These are phyloP conservation scores for Apotomis turbidana DNA, from an alignment of 2,888 invertebrate genomes.

Conservation along the genomic window DNA sequence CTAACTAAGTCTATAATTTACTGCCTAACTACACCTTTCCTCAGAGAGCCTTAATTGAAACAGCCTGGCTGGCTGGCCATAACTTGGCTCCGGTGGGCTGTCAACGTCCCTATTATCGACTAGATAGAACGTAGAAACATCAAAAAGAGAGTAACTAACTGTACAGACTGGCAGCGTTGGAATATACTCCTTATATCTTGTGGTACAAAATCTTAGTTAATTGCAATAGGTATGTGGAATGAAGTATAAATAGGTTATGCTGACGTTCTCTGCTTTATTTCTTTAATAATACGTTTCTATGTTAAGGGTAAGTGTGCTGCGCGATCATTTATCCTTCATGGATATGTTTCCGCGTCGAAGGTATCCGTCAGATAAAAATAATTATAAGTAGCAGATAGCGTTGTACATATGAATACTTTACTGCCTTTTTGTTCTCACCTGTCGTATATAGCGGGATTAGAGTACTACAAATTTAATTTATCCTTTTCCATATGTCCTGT, in stretches of 20 bases:
- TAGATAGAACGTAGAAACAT: slow-evolving; percentile 27
- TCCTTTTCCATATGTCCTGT: too few species aligned
- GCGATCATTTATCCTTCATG: not conserved
- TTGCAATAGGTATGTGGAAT: slow-evolving; percentile 18
- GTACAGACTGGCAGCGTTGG: slow-evolving; percentile 18
- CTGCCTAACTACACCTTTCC: slow-evolving; percentile 54
- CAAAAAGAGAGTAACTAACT: slow-evolving; percentile 33
- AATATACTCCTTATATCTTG: slow-evolving; percentile 12
- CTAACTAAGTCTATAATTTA: slow-evolving; percentile 59
- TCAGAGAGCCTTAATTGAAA: slow-evolving; percentile 42
- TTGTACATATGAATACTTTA: too few species aligned
- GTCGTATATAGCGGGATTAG: too few species aligned
- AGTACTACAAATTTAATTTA: too few species aligned
- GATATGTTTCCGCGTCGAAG: not conserved
- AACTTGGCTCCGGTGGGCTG: slow-evolving; percentile 34
- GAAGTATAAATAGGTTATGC: slow-evolving; percentile 28
- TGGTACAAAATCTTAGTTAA: slow-evolving; percentile 20
- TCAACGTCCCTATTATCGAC: slow-evolving; percentile 37
- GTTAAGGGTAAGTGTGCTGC: slow-evolving; percentile 22
- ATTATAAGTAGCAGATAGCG: too few species aligned
- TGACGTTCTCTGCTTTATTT: slow-evolving; percentile 33
- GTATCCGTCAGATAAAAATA: too few species aligned
- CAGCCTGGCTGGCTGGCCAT: slow-evolving; percentile 36
- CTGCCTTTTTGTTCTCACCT: too few species aligned
- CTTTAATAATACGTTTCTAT: slow-evolving; percentile 33